phyloP scores from a whole-genome alignment of 2,888 invertebrate genomes.

The Andrena minutula region DNA sequence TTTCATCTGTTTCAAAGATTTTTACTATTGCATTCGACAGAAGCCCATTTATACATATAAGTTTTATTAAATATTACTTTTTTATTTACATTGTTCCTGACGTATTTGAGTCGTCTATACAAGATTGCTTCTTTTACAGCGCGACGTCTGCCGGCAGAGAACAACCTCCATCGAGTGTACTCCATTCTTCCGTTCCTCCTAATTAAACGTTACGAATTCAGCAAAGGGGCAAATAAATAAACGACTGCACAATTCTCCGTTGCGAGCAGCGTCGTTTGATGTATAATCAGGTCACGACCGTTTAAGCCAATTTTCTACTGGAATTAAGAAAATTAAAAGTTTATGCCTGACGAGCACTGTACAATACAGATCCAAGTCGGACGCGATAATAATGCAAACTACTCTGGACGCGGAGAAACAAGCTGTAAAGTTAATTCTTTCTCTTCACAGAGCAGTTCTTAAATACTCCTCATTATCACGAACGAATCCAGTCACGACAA shows the following conservation, averaged over 20 bases:
- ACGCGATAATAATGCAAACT: background rate
- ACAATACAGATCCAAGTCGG: background rate
- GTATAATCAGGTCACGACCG: slow-evolving; percentile 21
- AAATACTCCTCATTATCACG: background rate
- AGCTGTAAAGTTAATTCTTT: background rate
- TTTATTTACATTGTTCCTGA: slow-evolving; percentile 49
- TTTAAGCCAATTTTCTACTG: slow-evolving; percentile 26
- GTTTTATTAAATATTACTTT: slow-evolving; percentile 46
- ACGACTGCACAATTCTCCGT: slow-evolving; percentile 24
- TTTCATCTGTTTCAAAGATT: no score
- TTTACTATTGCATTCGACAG: background rate
- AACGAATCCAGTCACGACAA: background rate
- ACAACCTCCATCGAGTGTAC: slow-evolving; percentile 1
- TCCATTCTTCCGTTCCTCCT: slow-evolving; percentile 8
- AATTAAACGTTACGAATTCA: slow-evolving; percentile 35
- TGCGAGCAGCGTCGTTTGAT: slow-evolving; percentile 29
- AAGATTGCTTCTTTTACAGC: slow-evolving; percentile 38
- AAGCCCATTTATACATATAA: slow-evolving; percentile 13
- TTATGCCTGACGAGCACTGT: background rate
- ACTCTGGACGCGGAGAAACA: background rate
- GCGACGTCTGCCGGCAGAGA: slow-evolving; percentile 25
- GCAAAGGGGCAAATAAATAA: slow-evolving; percentile 23
- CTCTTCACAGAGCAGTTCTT: background rate
- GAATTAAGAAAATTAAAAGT: slow-evolving; percentile 32
- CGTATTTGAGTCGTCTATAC: slow-evolving; percentile 44